Conservation (phyloP, 2,888 invertebrate genomes). For the Mamestra brassicae region DNA sequence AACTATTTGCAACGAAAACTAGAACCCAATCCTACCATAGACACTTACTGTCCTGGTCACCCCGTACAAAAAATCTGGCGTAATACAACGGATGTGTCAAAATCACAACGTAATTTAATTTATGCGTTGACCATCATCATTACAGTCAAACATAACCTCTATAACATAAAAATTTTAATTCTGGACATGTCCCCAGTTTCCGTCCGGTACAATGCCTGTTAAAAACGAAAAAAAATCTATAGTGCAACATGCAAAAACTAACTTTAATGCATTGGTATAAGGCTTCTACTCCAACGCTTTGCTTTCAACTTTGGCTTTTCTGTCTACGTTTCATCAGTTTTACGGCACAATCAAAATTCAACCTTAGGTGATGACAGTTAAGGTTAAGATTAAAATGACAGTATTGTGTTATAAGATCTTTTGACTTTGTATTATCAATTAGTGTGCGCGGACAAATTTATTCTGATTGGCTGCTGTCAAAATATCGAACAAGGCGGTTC, state of each 20-base stretch:
- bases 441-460: conserved; percentile 65
- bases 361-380: accelerated
- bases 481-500: conserved; percentile 83
- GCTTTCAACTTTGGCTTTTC: conserved; percentile 37
- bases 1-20: no score
- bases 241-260: conserved; percentile 1
- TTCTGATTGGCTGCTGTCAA: conserved; percentile 86
- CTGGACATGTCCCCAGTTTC: conserved; percentile 56
- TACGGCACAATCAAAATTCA: conserved; percentile 3
- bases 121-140: background rate
- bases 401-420: conserved; percentile 35
- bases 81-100: conserved; percentile 18
- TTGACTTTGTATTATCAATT: conserved; percentile 63
- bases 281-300: conserved; percentile 8
- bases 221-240: conserved; percentile 41
- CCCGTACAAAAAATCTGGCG: background rate
- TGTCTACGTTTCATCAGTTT: background rate
- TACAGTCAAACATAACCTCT: conserved; percentile 8
- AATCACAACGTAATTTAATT: conserved; percentile 16
- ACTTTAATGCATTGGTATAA: background rate
- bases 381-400: conserved; percentile 27
- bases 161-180: conserved; percentile 48
- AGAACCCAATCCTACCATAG: background rate
- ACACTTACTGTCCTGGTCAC: background rate
- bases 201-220: conserved; percentile 25